Base-by-base conservation (phyloP, 2,888 invertebrate genomes). In the Cyaniris semiargus region DNA sequence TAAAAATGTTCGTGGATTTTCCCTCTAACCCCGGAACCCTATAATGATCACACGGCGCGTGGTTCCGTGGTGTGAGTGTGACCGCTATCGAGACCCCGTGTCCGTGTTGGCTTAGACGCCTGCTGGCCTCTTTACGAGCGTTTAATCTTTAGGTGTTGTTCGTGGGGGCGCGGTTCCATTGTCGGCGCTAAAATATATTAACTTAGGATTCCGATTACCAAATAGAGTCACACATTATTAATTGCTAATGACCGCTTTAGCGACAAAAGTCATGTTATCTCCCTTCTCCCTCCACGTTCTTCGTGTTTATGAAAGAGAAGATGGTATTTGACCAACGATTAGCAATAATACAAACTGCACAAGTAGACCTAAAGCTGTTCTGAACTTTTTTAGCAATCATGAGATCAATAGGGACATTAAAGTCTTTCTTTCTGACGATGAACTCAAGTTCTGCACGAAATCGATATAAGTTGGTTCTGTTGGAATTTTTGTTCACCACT, bases 111-210 rank as follows among this genome's bases (percentile, higher is more conserved):
- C 66, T 91, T 91, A 92, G 88, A 88, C 88, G 88, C 86, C 84
- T 84, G 86, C 88, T 88, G 87, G 89, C 88, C 90, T 85, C 87
- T 85, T 90, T 91, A 92, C 90, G 91, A 91, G 89, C 89, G 90
- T 90, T 91, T 92, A 92, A 92, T 92, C 92, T 91, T 84, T 86
- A 86, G 87, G 88, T 88, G 86, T 83, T 81, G 85, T 82, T 48
- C 23, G 23, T 53, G 74, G n/a, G 81, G 74, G 80, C 74, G 75
- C 71, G 86, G 85, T 84, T 85, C 81, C 90, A 83, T 77, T 82
- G 79, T 72, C 15, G 44, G 10, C 5, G 4, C 6, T 13, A 15
- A 10, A 27, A 27, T 27, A 44, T 38, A 8, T 21, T 27, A 5
- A 15, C 15, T 66, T 23, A 60, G 3, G 2, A 13, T 2, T n/a